A percentile compares a stretch with the other conserved stretches of the same genome.
These are phyloP conservation scores for Atta cephalotes DNA, from an alignment of 1,140 invertebrate genomes.

Conservation along the genomic window DNA sequence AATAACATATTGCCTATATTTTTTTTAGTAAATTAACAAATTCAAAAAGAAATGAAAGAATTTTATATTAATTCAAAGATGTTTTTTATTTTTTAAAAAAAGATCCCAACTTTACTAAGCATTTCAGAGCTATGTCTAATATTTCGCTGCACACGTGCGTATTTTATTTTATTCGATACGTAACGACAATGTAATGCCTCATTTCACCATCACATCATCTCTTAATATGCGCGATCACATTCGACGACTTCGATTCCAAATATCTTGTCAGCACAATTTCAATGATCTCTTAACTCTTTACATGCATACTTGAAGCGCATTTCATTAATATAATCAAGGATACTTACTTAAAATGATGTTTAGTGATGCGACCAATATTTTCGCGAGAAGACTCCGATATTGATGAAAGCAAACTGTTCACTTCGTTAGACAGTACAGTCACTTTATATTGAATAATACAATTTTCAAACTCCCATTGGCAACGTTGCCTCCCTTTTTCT, in stretches of 20 bases:
- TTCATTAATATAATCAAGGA: background rate
- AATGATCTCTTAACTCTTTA: background rate
- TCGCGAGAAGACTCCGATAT: background rate
- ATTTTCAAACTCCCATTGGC: background rate
- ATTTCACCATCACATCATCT: background rate
- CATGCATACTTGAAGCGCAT: too few species aligned
- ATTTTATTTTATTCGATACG: background rate
- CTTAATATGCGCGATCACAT: background rate
- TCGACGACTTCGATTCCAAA: background rate
- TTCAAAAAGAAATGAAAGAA: too few species aligned
- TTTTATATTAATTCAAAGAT: background rate
- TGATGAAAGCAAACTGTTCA: background rate
- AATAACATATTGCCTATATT: background rate
- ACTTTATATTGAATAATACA: conserved; percentile 26
- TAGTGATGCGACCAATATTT: background rate
- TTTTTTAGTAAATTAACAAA: background rate
- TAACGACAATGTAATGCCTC: background rate
- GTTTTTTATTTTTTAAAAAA: background rate
- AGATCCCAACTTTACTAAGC: background rate
- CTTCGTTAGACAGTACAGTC: background rate
- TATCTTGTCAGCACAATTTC: background rate
- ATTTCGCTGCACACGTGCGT: background rate
- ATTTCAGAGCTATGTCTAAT: too few species aligned
- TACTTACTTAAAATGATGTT: conserved; percentile 27
- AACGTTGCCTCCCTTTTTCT: conserved; percentile 8